Evolutionary conservation across 2,797 vertebrate species (phyloP).

Genomic region (Onychomys leucogaster): DNA sequence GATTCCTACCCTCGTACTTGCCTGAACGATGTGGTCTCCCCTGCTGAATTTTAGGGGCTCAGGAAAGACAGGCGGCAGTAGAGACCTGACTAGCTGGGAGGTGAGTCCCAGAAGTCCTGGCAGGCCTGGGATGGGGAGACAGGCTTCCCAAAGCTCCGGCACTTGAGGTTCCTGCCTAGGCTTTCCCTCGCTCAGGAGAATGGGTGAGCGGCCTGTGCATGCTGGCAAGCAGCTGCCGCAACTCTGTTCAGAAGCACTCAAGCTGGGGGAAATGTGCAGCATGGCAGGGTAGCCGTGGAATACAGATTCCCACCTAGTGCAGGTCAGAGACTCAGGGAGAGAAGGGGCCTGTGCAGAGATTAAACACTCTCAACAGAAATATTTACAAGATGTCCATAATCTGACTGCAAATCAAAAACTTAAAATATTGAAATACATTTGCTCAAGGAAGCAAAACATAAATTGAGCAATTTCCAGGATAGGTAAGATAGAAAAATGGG

Average conservation of each 20-base stretch:
- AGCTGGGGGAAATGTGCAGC: not conserved
- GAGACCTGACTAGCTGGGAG: not conserved
- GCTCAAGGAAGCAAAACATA: constrained; percentile 32
- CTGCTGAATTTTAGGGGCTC: constrained; percentile 75
- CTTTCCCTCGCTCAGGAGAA: constrained; percentile 34
- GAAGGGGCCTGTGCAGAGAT: constrained; percentile 50
- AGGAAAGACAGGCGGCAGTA: constrained; percentile 19
- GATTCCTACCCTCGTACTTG: constrained; percentile 58
- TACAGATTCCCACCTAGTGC: not conserved
- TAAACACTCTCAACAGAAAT: constrained; percentile 33
- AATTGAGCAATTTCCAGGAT: constrained; percentile 27
- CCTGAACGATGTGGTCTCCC: constrained; percentile 54
- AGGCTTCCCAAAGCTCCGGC: not conserved
- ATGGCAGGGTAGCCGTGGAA: not conserved
- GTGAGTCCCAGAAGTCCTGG: not conserved
- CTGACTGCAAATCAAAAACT: constrained; percentile 61
- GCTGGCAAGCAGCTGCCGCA: not conserved
- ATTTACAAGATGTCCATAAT: not conserved
- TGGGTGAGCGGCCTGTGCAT: not conserved
- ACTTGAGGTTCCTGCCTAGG: constrained; percentile 12
- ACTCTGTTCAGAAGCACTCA: not conserved
- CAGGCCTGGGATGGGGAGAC: no score
- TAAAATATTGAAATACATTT: constrained; percentile 23
- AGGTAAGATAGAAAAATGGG: not conserved
- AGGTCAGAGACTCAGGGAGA: not conserved